Evolutionary conservation across 2,888 invertebrate species (phyloP), one percentile per base, ranked within the genome.

Genomic region (Eupithecia subumbrata): DNA sequence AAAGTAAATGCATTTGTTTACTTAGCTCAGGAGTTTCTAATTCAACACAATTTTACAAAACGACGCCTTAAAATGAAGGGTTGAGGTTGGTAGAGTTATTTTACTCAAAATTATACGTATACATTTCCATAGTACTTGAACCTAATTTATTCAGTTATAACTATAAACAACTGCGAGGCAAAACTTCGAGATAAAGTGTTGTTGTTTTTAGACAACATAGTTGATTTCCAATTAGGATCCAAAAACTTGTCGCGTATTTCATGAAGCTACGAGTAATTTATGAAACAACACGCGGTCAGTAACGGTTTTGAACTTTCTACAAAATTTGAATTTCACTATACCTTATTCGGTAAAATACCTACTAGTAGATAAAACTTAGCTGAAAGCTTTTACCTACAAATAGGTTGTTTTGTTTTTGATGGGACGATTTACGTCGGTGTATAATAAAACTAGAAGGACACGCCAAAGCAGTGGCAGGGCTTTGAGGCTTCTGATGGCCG

Each of bases 151-250:
- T 74, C 77, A 69, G 71, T 80, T 79, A 75, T 67, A 79, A 79
- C 78, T 79, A 85, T 82, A 84, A 84, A 84, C 83, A 79, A 76
- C 76, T 79, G 76, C 60, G 78, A 73, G 76, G 82, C 80, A 79
- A 82, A 87, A 84, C 82, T 86, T 85, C 73, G 69, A 76, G 82
- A 84, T 84, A 83, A 86, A 85, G 83, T 85, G 82, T 79, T 85
- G 84, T 87, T 88, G 86, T 88, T 87, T 67, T 82, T 83, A 82
- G 82, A 81, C 81, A 84, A 79, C 87, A 84, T 87, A 89, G 88
- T 90, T 90, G 84, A 88, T 90, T 89, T 89, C 84, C 88, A 91
- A 91, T 91, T 91, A 90, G 87, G 84, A 84, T 85, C 84, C 85
- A 84, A 85, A 88, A 91, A 90, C 87, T 91, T 86, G 81, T 84